Evolutionary conservation across 2,888 invertebrate genomes (phyloP).

Genomic region (Luperina testacea): DNA sequence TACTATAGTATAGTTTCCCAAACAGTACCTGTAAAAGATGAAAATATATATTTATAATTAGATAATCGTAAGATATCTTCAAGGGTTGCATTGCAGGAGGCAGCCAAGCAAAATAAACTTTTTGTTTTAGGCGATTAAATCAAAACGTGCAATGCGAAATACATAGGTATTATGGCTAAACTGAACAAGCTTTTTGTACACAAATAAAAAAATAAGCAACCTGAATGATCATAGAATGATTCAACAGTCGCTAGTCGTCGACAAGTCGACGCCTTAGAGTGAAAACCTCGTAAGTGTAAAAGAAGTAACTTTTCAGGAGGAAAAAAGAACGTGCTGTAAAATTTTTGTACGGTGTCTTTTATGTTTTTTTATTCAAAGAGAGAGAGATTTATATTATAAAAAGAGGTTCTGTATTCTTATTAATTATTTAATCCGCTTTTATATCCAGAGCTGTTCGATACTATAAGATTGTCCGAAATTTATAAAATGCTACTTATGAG

Average conservation of each 20-base stretch:
- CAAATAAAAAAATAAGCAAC: not conserved
- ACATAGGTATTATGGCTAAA: not conserved
- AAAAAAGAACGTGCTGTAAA: no score
- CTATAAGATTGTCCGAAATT: no score
- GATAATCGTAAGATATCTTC: not conserved
- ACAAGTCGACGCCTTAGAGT: no score
- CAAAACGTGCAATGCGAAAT: not conserved
- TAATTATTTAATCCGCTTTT: no score
- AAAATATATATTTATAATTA: not conserved
- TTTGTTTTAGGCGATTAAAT: not conserved
- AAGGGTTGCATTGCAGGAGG: not conserved
- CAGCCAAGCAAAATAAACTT: not conserved
- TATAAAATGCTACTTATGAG: no score
- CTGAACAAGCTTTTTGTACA: not conserved
- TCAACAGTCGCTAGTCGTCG: not conserved
- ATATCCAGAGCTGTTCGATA: no score
- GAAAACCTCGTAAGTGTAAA: no score
- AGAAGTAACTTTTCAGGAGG: no score
- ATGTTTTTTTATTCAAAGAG: no score
- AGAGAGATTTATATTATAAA: no score
- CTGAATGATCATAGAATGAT: not conserved
- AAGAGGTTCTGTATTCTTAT: no score
- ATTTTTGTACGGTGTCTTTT: no score
- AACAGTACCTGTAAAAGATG: slow-evolving; percentile 75
- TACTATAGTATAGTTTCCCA: slow-evolving; percentile 68